phyloP scores from a whole-genome alignment of 2,113 vertebrate genomes.

The Passer montanus region DNA sequence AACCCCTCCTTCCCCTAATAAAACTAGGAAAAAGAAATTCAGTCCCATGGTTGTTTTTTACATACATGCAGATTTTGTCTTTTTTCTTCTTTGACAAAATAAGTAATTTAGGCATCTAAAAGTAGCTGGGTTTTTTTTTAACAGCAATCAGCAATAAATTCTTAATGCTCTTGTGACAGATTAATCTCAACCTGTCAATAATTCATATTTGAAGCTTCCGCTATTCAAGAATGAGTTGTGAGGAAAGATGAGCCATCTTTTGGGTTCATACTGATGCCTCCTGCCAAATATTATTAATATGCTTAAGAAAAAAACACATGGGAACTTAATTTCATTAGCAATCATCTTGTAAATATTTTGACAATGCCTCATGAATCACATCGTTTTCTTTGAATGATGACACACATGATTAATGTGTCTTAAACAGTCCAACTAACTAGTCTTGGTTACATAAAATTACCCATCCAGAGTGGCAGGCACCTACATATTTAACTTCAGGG shows the following conservation, averaged over 20 bases:
- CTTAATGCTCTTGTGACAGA: constrained; percentile 14
- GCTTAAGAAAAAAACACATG: background rate
- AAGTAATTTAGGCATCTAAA: background rate
- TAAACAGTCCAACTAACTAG: background rate
- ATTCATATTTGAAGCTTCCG: background rate
- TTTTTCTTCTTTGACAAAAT: background rate
- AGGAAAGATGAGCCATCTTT: background rate
- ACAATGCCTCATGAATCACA: background rate
- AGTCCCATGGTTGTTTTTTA: background rate
- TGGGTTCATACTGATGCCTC: background rate
- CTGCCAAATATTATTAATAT: background rate
- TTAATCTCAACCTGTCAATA: constrained; percentile 36
- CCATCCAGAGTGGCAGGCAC: background rate
- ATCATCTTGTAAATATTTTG: background rate
- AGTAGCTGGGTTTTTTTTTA: background rate
- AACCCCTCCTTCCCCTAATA: constrained; percentile 41
- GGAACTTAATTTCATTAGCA: background rate
- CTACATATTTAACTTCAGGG: background rate
- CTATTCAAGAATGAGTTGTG: background rate
- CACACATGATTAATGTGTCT: background rate
- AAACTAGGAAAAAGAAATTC: background rate
- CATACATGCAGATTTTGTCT: background rate
- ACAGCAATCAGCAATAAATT: constrained; percentile 20
- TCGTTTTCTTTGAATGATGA: background rate
- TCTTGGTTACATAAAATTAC: background rate